Conservation (phyloP, 2,113 vertebrate species). For the Marmota monax region DNA sequence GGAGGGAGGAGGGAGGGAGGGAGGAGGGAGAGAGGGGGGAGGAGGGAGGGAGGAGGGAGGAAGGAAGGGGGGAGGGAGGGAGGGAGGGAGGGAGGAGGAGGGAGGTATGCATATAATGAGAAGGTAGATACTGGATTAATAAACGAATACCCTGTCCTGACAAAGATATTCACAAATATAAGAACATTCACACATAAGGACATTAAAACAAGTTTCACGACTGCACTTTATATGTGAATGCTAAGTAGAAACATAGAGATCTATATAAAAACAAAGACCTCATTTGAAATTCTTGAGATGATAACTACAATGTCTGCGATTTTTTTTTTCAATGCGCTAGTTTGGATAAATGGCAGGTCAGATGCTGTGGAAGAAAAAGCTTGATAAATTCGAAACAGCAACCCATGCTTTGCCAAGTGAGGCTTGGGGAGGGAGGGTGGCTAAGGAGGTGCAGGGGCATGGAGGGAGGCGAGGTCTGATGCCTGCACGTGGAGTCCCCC, state of each 20-base stretch:
- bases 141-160: neutral
- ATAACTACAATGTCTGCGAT: no score
- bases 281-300: neutral
- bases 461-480: neutral
- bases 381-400: neutral
- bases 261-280: neutral
- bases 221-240: neutral
- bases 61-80: no score
- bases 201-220: neutral
- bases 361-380: neutral
- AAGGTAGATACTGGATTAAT: neutral
- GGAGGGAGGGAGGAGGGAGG: no score
- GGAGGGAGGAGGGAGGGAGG: no score
- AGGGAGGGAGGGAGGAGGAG: no score
- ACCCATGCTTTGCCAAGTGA: neutral
- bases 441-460: fast-evolving
- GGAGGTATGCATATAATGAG: neutral
- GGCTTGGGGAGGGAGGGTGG: neutral
- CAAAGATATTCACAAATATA: neutral
- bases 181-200: neutral
- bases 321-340: no score
- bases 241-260: neutral
- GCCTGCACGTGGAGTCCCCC: neutral
- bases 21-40: fast-evolving
- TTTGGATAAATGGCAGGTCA: neutral